A percentile compares a stretch with the other conserved stretches of the same genome.
Evolutionary conservation across 2,888 invertebrate genomes (phyloP).

Genomic region (Noctua janthe): DNA sequence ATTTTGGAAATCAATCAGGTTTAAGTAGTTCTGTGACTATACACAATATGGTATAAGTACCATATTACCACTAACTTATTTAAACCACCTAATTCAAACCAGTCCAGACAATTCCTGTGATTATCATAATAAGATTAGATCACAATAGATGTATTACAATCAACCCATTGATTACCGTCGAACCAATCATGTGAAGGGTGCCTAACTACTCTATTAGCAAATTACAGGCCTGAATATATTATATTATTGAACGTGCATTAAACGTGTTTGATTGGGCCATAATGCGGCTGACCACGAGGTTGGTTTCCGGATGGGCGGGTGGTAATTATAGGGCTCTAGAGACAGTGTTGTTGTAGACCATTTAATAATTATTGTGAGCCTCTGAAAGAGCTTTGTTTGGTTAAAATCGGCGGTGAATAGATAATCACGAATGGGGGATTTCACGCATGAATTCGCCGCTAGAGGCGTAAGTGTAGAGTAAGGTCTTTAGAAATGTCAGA

Average conservation of each 20-base stretch:
- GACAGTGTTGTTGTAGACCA: not conserved
- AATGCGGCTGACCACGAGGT: constrained; percentile 16
- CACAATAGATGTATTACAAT: constrained; percentile 38
- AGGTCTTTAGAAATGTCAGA: too few relatives aligned
- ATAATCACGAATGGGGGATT: not conserved
- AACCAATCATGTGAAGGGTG: constrained; percentile 27
- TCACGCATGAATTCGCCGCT: too few relatives aligned
- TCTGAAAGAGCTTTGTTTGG: not conserved
- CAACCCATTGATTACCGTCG: constrained; percentile 36
- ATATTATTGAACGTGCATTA: constrained; percentile 36
- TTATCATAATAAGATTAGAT: constrained; percentile 46
- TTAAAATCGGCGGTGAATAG: too few relatives aligned
- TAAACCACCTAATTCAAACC: constrained; percentile 8
- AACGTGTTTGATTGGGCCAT: constrained; percentile 34
- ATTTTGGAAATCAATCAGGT: not conserved
- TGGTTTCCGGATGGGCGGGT: constrained; percentile 23
- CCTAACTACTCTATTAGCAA: constrained; percentile 50
- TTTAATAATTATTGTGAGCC: not conserved
- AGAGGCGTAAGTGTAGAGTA: too few relatives aligned
- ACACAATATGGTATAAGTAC: not conserved
- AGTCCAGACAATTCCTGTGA: constrained; percentile 14
- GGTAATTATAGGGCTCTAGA: constrained; percentile 13
- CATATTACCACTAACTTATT: not conserved
- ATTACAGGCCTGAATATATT: constrained; percentile 51
- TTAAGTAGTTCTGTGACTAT: not conserved